Evolutionary conservation across 2,888 invertebrate species (phyloP).

Genomic region (Euplexia lucipara): DNA sequence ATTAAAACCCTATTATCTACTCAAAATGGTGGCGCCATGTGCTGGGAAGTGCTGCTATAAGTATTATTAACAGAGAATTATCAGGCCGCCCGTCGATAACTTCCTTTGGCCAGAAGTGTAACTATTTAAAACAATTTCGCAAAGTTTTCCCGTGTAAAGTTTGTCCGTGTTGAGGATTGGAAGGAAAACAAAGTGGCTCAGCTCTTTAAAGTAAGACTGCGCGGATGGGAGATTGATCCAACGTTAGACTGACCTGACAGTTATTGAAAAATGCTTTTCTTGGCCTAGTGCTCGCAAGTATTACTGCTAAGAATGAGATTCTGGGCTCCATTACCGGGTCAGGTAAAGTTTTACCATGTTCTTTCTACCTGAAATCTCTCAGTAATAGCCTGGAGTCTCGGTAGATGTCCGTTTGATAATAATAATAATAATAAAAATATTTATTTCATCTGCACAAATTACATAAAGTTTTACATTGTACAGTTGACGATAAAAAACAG

Average conservation of each 20-base stretch:
- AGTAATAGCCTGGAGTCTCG: no score
- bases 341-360: no score
- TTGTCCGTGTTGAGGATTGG: conserved; percentile 28
- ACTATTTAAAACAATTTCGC: conserved; percentile 62
- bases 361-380: no score
- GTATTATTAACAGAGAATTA: conserved; percentile 78
- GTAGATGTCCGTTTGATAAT: no score
- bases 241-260: not conserved
- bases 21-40: conserved; percentile 80
- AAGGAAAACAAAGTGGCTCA: conserved; percentile 20
- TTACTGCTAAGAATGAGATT: no score
- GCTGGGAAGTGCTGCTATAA: conserved; percentile 74
- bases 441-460: no score
- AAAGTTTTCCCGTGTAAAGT: conserved; percentile 34
- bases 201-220: not conserved
- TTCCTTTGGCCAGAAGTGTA: conserved; percentile 61
- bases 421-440: no score
- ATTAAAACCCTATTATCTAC: conserved; percentile 86
- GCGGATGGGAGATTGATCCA: conserved; percentile 3
- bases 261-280: not conserved
- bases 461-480: no score
- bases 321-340: no score
- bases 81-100: conserved; percentile 66
- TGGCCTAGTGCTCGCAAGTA: no score
- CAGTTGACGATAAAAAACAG: no score